Evolutionary conservation across 1,140 invertebrate species (phyloP).

Genomic region (Wiebesia pumilae): DNA sequence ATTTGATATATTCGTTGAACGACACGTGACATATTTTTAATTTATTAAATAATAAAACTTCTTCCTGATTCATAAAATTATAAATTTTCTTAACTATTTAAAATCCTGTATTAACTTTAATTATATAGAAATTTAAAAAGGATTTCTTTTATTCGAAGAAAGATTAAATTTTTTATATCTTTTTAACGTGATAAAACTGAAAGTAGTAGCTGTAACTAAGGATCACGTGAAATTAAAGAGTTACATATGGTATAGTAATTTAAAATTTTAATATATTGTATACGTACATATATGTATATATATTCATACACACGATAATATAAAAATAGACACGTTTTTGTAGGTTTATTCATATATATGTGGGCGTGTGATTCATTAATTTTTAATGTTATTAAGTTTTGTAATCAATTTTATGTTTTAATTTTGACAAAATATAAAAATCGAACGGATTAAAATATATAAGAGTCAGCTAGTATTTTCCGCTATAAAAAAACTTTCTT

Average conservation of each 20-base stretch:
- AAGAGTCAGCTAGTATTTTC: neutral
- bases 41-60: no score
- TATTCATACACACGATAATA: neutral
- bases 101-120: no score
- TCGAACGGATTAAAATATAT: neutral
- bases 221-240: slow-evolving; percentile 1
- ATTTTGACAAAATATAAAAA: neutral
- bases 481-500: neutral
- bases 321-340: no score
- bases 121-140: neutral
- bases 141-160: neutral
- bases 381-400: neutral
- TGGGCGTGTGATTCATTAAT: neutral
- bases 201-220: neutral
- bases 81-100: no score
- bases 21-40: no score
- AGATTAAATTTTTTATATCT: neutral
- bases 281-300: neutral
- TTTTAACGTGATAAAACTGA: neutral
- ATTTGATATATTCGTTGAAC: no score
- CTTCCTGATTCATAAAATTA: no score
- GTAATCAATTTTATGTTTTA: neutral
- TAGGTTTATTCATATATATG: neutral
- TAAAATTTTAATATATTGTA: neutral
- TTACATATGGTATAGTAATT: slow-evolving; percentile 1